phyloP scores from a whole-genome alignment of 2,797 vertebrate species.

The Enteromius treurensis region DNA sequence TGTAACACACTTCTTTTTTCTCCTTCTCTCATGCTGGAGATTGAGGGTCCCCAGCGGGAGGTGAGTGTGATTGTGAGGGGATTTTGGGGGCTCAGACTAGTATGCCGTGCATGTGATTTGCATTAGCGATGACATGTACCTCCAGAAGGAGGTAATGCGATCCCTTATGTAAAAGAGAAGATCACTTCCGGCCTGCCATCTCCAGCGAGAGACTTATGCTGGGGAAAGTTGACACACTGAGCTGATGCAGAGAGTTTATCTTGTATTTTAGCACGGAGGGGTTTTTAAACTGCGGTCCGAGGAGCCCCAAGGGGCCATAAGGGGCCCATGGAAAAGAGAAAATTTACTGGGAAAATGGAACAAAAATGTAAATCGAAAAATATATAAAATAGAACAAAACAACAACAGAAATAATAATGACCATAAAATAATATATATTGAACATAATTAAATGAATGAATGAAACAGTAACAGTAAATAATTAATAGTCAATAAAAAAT shows the following conservation, averaged over 20 bases:
- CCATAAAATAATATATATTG: neutral
- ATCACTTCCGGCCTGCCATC: slow-evolving; percentile 78
- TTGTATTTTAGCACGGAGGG: slow-evolving; percentile 50
- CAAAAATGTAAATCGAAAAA: neutral
- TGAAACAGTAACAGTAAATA: neutral
- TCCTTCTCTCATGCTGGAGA: slow-evolving; percentile 35
- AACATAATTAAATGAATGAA: neutral
- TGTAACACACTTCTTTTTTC: slow-evolving; percentile 61
- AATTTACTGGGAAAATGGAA: neutral
- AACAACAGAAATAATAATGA: neutral
- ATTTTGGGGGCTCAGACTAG: slow-evolving; percentile 65
- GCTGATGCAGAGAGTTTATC: slow-evolving; percentile 70
- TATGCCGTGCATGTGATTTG: slow-evolving; percentile 82
- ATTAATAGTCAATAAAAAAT: too few species aligned
- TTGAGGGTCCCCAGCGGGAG: slow-evolving; percentile 23
- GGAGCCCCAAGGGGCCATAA: neutral
- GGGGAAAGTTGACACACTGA: neutral
- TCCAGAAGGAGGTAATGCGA: slow-evolving; percentile 84
- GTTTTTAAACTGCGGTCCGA: slow-evolving; percentile 33
- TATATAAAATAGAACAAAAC: neutral
- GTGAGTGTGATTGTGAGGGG: slow-evolving; percentile 61
- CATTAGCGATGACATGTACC: slow-evolving; percentile 87
- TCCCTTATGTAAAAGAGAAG: slow-evolving; percentile 87
- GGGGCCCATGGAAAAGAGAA: neutral
- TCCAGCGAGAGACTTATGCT: slow-evolving; percentile 62